Evolutionary conservation across 2,797 vertebrate genomes (phyloP).

Genomic region (Typhlichthys subterraneus): DNA sequence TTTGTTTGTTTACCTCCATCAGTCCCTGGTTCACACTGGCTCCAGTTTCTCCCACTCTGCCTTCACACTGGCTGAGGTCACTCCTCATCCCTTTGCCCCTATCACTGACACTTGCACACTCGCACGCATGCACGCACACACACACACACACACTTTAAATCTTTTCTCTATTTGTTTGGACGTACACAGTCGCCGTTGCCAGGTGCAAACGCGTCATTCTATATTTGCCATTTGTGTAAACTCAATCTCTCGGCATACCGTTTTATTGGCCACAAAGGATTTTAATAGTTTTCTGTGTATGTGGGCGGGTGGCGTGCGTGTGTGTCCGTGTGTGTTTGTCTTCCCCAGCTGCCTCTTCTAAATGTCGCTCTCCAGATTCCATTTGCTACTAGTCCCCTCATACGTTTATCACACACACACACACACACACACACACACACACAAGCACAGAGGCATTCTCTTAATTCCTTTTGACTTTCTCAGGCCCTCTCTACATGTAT

Average conservation of each 20-base stretch:
- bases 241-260: constrained; percentile 23
- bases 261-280: constrained; percentile 43
- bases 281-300: constrained; percentile 37
- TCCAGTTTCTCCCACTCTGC: constrained; percentile 75
- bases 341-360: constrained; percentile 65
- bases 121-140: neutral
- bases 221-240: constrained; percentile 19
- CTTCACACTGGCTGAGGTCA: constrained; percentile 45
- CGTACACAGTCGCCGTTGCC: constrained; percentile 24
- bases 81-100: constrained; percentile 31
- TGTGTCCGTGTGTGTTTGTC: constrained; percentile 30
- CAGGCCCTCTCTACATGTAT: constrained; percentile 69
- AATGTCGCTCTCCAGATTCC: constrained; percentile 66
- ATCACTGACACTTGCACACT: constrained; percentile 13
- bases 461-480: constrained; percentile 85
- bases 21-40: constrained; percentile 71
- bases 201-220: constrained; percentile 15
- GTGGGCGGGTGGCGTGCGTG: constrained; percentile 22
- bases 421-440: constrained; percentile 17
- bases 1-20: constrained; percentile 72
- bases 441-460: constrained; percentile 67
- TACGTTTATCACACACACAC: constrained; percentile 54
- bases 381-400: constrained; percentile 46
- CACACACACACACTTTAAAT: constrained; percentile 13
- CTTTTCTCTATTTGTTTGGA: constrained; percentile 17